Percentiles rank a stretch among this genome's conserved stretches.
Evolutionary conservation across 2,797 vertebrate species (phyloP).

Genomic region (Brotula barbata): DNA sequence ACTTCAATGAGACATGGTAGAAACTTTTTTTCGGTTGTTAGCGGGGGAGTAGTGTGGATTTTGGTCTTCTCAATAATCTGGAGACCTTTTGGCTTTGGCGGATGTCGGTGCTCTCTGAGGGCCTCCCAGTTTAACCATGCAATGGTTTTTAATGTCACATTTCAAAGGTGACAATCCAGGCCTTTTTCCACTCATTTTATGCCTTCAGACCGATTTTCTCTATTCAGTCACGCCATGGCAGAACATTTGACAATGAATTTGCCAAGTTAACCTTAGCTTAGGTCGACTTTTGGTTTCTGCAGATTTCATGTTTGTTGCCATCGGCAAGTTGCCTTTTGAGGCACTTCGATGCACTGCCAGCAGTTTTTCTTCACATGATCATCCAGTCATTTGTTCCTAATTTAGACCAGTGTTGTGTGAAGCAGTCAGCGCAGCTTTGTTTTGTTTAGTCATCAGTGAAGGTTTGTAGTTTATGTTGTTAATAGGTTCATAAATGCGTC

Average conservation of each 20-base stretch:
- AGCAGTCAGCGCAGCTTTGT: slow-evolving; percentile 45
- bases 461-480: slow-evolving; percentile 53
- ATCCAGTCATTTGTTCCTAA: slow-evolving; percentile 59
- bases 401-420: slow-evolving; percentile 58
- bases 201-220: too few relatives aligned
- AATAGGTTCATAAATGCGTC: slow-evolving; percentile 49
- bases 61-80: too few relatives aligned
- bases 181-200: not conserved
- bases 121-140: not conserved
- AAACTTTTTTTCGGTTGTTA: too few relatives aligned
- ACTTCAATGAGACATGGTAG: too few relatives aligned
- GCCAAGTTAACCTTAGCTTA: not conserved
- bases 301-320: slow-evolving; percentile 22
- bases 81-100: too few relatives aligned
- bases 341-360: slow-evolving; percentile 19
- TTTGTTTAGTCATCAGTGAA: slow-evolving; percentile 53
- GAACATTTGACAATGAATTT: slow-evolving; percentile 7
- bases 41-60: too few relatives aligned
- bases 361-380: slow-evolving; percentile 55
- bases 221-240: not conserved
- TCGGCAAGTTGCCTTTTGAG: slow-evolving; percentile 12
- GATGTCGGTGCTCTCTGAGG: too few relatives aligned
- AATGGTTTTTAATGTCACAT: not conserved
- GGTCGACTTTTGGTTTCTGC: slow-evolving; percentile 12
- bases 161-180: too few relatives aligned